Evolutionary conservation across 1,140 invertebrate species (phyloP), one percentile per base, ranked within the genome.

Genomic region (Dendrolimus punctatus): DNA sequence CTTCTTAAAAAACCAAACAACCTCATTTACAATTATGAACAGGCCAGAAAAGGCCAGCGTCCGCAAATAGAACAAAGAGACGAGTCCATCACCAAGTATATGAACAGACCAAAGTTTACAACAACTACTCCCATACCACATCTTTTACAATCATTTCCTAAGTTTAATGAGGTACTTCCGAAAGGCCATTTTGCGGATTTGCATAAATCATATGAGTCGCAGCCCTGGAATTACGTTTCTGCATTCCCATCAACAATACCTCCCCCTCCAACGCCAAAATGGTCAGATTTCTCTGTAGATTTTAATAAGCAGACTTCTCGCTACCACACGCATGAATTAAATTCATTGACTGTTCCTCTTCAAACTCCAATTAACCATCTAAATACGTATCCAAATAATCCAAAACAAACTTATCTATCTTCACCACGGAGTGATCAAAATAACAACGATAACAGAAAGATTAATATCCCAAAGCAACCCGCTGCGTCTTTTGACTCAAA

Each of bases 21-120:
- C 45, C 56, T 75, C 5, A 42, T 56, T 8, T 76, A 59, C 57
- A 65, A 65, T 44, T 72, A 66, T 36, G 55, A 70, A 41, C 70
- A 71, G 49, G 57, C 44, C 5, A 58, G 60, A 51, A 52, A 36
- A 6, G 63, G 66, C 36, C 59, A 71, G 45, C 58, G 55, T 2
- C 55, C 66, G 0, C 65, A 71, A 53, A 38, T 71, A 8, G 69
- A 71, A 44, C 50, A 53, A 40, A 61, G 59, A 60, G 57, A 71
- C 43, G 68, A 73, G 53, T 62, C 61, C 40, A 50, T 71, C 8
- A 58, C 63, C 40, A 68, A 62, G 37, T 76, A 73, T 40, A 59
- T 71, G 55, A 40, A 58, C 50, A 55, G 57, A 23, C 55, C 53
- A 44, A 57, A 48, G 7, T 53, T 51, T 4, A 59, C 62, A 2